Percentiles rank a stretch among this genome's conserved stretches.
Conservation (phyloP, 2,888 invertebrate genomes). For the Listrodromus nycthemerus region DNA sequence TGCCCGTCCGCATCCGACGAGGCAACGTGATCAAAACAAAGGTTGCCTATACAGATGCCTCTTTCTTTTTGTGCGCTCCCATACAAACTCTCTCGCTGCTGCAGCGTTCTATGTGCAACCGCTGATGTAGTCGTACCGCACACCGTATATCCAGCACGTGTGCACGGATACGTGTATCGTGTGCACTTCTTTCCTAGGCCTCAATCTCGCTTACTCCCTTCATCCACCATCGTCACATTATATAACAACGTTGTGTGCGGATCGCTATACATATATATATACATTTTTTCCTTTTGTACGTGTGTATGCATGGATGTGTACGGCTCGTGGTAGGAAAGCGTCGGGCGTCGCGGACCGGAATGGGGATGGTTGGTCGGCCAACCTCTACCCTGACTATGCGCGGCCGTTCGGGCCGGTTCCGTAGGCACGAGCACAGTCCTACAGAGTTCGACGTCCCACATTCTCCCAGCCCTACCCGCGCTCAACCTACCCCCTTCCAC, state of each 20-base stretch:
- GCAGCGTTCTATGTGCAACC: neutral
- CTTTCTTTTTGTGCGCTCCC: slow-evolving; percentile 16
- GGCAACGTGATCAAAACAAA: slow-evolving; percentile 70
- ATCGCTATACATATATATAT: neutral
- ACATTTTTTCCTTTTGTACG: neutral
- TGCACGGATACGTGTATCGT: slow-evolving; percentile 61
- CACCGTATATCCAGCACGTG: slow-evolving; percentile 8
- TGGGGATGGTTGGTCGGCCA: slow-evolving; percentile 40
- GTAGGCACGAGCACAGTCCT: slow-evolving; percentile 68
- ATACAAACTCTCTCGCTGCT: neutral
- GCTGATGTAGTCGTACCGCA: neutral
- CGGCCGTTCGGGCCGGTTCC: slow-evolving; percentile 46
- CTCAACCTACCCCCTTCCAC: slow-evolving; percentile 51
- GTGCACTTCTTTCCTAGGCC: slow-evolving; percentile 50
- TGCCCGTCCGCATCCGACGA: slow-evolving; percentile 46
- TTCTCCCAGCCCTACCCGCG: slow-evolving; percentile 72
- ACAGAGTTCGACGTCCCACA: slow-evolving; percentile 80
- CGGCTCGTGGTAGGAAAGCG: slow-evolving; percentile 38
- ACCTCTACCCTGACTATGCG: slow-evolving; percentile 28
- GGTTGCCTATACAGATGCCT: slow-evolving; percentile 58
- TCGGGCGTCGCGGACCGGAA: slow-evolving; percentile 45
- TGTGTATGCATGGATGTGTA: slow-evolving; percentile 25
- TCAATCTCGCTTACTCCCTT: slow-evolving; percentile 22
- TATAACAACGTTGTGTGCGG: neutral
- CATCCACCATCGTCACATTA: neutral